A percentile compares a stretch with the other conserved stretches of the same genome.
phyloP scores from a whole-genome alignment of 1,140 invertebrate genomes.

The Caerostris darwini region DNA sequence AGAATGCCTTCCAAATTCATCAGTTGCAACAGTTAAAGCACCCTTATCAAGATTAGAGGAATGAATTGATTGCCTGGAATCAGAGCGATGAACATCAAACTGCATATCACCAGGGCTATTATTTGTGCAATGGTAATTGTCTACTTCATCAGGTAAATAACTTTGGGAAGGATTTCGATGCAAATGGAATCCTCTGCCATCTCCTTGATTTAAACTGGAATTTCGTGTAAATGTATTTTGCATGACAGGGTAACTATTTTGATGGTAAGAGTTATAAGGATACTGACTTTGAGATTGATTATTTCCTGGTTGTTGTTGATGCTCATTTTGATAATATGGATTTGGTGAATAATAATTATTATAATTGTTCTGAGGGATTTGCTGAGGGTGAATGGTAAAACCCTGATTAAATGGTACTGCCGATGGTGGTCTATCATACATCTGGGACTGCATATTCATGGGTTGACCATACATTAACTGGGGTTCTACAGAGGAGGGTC shows the following conservation, averaged over 20 bases:
- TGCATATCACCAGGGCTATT: slow-evolving; percentile 36
- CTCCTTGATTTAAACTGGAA: slow-evolving; percentile 5
- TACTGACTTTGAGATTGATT: slow-evolving; percentile 72
- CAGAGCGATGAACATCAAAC: slow-evolving; percentile 39
- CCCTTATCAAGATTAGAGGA: slow-evolving; percentile 15
- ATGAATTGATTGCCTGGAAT: not conserved
- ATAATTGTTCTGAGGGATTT: slow-evolving; percentile 36
- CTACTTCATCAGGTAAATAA: slow-evolving; percentile 47
- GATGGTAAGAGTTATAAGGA: slow-evolving; percentile 43
- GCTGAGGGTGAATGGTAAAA: slow-evolving; percentile 71
- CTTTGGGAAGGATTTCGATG: slow-evolving; percentile 60
- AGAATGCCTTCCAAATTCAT: slow-evolving; percentile 75
- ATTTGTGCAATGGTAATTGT: slow-evolving; percentile 46
- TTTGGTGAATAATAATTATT: slow-evolving; percentile 58
- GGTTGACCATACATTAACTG: slow-evolving; percentile 71
- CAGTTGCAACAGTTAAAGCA: slow-evolving; percentile 41
- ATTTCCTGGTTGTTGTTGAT: slow-evolving; percentile 76
- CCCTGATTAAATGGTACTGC: slow-evolving; percentile 69
- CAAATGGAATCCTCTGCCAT: slow-evolving; percentile 60
- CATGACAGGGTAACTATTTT: slow-evolving; percentile 69
- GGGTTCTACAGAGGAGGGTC: slow-evolving; percentile 73
- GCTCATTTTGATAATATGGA: slow-evolving; percentile 71
- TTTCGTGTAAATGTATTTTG: slow-evolving; percentile 66
- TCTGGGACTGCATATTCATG: slow-evolving; percentile 55
- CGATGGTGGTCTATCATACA: slow-evolving; percentile 69